phyloP scores from a whole-genome alignment of 2,113 vertebrate species.

The Austrofundulus limnaeus region DNA sequence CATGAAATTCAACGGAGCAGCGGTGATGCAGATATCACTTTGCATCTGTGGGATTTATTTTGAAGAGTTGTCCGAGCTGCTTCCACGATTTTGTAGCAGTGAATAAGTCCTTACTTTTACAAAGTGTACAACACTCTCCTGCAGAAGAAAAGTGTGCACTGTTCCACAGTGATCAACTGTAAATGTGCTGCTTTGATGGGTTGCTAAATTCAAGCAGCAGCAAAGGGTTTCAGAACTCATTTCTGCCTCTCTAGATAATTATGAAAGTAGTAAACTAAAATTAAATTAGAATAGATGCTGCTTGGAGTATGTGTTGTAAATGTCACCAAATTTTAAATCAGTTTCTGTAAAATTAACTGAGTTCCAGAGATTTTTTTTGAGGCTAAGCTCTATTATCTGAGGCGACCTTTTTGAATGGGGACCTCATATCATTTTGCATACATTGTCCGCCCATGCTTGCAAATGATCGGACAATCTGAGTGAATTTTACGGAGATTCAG shows the following conservation, averaged over 20 bases:
- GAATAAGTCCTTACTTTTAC: conserved; percentile 22
- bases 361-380: no score
- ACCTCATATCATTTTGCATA: no score
- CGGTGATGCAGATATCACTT: conserved; percentile 31
- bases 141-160: background rate
- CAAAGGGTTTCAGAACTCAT: conserved; percentile 12
- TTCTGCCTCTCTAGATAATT: conserved; percentile 6
- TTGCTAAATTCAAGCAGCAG: conserved; percentile 19
- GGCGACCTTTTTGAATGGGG: no score
- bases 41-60: conserved; percentile 11
- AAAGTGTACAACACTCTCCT: background rate
- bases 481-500: no score
- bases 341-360: no score
- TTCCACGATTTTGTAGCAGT: conserved; percentile 2
- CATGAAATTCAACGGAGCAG: conserved; percentile 52
- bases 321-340: no score
- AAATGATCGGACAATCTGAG: no score
- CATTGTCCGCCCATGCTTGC: no score
- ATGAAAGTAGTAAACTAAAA: no score
- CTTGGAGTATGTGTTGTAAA: no score
- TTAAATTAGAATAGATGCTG: no score
- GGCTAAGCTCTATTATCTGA: no score
- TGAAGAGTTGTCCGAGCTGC: conserved; percentile 7
- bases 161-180: background rate
- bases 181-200: conserved; percentile 13